Conservation (phyloP, 2,797 vertebrate species). For the Apodemus agrarius region DNA sequence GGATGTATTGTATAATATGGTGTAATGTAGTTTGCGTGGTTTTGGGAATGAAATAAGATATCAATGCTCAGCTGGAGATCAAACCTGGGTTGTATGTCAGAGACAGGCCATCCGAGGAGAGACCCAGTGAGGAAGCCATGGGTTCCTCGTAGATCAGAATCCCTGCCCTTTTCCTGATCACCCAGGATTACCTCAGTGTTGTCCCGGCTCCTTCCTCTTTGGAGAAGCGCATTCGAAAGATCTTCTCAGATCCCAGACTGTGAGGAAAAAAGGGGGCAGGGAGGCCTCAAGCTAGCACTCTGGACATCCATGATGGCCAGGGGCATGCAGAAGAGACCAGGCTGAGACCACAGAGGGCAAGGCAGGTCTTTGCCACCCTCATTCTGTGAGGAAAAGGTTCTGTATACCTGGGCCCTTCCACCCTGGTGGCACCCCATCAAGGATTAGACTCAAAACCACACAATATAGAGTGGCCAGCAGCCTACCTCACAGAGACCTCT, state of each 20-base stretch:
- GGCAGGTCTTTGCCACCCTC: background rate
- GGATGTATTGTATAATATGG: background rate
- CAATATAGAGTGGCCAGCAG: background rate
- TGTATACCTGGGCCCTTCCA: background rate
- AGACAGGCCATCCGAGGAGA: background rate
- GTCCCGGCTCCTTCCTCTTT: slow-evolving; percentile 79
- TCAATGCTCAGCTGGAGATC: background rate
- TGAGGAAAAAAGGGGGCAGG: slow-evolving; percentile 43
- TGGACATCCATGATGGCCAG: background rate
- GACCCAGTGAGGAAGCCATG: fast-evolving
- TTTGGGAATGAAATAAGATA: background rate
- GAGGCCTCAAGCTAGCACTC: fast-evolving
- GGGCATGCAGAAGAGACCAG: background rate
- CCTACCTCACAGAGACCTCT: slow-evolving; percentile 89
- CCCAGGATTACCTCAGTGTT: slow-evolving; percentile 88
- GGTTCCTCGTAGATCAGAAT: background rate
- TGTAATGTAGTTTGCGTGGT: background rate
- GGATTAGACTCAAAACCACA: background rate
- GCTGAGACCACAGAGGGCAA: background rate
- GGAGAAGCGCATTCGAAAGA: slow-evolving; percentile 87
- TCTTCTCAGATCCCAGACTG: slow-evolving; percentile 89
- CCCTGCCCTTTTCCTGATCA: background rate
- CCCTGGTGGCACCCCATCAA: fast-evolving
- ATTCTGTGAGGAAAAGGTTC: background rate
- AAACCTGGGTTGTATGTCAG: background rate